Percentiles rank a stretch among this genome's conserved stretches.
Evolutionary conservation across 2,797 vertebrate species (phyloP).

Genomic region (Zenarchopterus dispar): DNA sequence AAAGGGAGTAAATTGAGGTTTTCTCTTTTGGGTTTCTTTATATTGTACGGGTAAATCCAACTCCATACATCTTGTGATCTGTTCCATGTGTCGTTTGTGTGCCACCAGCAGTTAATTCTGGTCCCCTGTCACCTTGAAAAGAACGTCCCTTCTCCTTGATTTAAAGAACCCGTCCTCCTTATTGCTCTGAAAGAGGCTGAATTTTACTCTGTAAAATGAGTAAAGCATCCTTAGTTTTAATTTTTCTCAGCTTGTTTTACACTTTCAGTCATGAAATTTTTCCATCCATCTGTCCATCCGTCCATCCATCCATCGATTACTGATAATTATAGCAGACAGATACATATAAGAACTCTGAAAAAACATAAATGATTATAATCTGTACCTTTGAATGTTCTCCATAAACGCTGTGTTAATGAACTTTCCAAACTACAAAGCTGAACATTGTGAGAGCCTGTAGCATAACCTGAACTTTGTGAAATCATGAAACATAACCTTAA

Average conservation of each 20-base stretch:
- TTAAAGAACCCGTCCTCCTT: constrained; percentile 47
- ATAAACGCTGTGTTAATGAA: neutral
- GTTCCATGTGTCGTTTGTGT: constrained; percentile 77
- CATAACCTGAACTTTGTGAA: neutral
- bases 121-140: constrained; percentile 52
- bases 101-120: constrained; percentile 66
- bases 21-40: constrained; percentile 79
- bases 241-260: neutral
- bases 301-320: neutral
- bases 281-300: neutral
- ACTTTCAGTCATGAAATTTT: constrained; percentile 7
- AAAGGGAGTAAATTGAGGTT: constrained; percentile 79
- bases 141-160: constrained; percentile 60
- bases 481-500: constrained; percentile 2
- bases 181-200: constrained; percentile 28
- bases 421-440: constrained; percentile 13
- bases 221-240: too few species aligned
- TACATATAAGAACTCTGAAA: neutral
- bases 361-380: constrained; percentile 6
- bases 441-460: neutral
- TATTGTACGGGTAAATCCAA: constrained; percentile 74
- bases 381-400: constrained; percentile 14
- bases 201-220: constrained; percentile 1
- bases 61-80: constrained; percentile 71
- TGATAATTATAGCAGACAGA: neutral